A percentile compares a stretch with the other conserved stretches of the same genome.
Conservation (phyloP, 2,797 vertebrate species). For the Coracias cyanogaster region DNA sequence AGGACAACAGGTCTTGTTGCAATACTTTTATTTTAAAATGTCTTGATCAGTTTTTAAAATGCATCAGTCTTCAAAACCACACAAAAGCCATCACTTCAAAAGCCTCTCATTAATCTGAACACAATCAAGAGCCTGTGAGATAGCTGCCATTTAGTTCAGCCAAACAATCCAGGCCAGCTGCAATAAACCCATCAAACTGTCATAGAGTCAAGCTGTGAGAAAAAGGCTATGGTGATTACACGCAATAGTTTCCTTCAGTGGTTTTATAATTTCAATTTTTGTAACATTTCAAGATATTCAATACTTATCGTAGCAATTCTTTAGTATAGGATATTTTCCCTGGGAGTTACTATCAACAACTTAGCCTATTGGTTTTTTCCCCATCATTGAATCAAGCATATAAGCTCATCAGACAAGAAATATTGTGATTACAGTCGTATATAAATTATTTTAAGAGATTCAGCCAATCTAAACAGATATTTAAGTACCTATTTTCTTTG, state of each 20-base stretch:
- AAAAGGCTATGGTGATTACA: conserved; percentile 70
- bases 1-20: neutral
- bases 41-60: conserved; percentile 65
- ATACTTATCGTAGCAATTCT: conserved; percentile 71
- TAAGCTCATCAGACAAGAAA: conserved; percentile 80
- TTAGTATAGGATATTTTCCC: conserved; percentile 74
- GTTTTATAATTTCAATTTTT: conserved; percentile 81
- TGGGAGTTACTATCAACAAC: conserved; percentile 75
- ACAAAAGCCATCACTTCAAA: conserved; percentile 75
- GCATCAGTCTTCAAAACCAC: conserved; percentile 48
- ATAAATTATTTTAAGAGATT: conserved; percentile 77
- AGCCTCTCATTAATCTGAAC: conserved; percentile 77
- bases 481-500: conserved; percentile 67
- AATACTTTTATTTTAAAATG: conserved; percentile 28
- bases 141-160: conserved; percentile 76
- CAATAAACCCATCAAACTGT: conserved; percentile 81
- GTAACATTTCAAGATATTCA: conserved; percentile 80
- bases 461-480: conserved; percentile 73
- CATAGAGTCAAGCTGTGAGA: conserved; percentile 80
- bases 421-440: conserved; percentile 68
- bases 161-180: conserved; percentile 77
- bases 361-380: conserved; percentile 78
- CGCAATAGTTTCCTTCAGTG: conserved; percentile 77
- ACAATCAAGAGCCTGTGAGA: conserved; percentile 73
- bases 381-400: conserved; percentile 76